Base-by-base conservation (phyloP, 2,113 vertebrate genomes). In the Podocnemis expansa region DNA sequence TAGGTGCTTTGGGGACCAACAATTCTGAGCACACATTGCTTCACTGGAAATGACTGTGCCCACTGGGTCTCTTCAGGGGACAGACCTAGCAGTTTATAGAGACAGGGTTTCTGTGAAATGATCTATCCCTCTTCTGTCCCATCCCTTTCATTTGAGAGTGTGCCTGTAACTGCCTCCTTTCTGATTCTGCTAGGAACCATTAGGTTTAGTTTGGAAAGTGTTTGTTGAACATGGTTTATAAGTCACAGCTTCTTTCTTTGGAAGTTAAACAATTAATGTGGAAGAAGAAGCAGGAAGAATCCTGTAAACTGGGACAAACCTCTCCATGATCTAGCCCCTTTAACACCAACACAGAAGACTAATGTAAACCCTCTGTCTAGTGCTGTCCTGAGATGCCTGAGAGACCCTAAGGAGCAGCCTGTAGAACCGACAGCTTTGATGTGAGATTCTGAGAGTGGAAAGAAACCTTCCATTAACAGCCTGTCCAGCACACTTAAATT, bases 131-230 rank as follows among this genome's bases (percentile, higher is more conserved):
- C 52, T 91, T 82, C 78, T 70, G 86, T 80, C 78, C 92, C 91
- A 96, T 91, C 89, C 80, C 5, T 67, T 85, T 90, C 91, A 85
- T 84, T 67, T 94, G 80, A 96, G 88, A n/a, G 93, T 95, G 93
- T 90, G 78, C 87, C 87, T 54, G 80, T 84, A 97, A 96, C 93
- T 93, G 94, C 51, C 51, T 88, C 92, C 49, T 49, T 92, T 80
- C 51, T 80, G 54, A 55, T 92, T 84, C 2, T 2, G 34, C 58
- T 52, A 34, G 78, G 84, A 89, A 92, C 52, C 43, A 25, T 85
- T 51, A 80, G 4, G 56, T 79, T 56, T 55, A n/a, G 0, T 75
- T 5, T 85, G 56, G 85, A 87, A 93, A 93, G 89, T 1, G 5
- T 29, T 73, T 6, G 38, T 47, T 95, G 27, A 85, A 86, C 45